These are phyloP conservation scores for Ramphastos sulfuratus DNA, from an alignment of 2,113 vertebrate genomes.

Conservation along the genomic window DNA sequence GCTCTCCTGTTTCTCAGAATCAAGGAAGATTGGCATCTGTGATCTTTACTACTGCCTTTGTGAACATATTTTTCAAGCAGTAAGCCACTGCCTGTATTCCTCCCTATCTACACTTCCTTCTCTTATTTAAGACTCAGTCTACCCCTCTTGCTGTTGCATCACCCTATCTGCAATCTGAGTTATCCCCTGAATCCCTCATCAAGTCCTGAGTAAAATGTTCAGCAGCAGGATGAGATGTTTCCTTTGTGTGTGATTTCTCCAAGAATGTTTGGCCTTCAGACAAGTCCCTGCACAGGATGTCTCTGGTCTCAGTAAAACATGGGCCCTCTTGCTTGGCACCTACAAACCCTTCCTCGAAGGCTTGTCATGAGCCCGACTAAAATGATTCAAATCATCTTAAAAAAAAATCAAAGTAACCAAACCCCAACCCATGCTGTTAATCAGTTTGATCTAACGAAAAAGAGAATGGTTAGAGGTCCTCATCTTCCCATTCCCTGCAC, in stretches of 20 bases:
- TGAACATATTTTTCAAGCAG: background rate
- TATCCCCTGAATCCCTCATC: background rate
- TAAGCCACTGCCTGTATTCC: background rate
- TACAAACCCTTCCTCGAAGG: background rate
- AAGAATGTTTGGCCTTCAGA: background rate
- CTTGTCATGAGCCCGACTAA: background rate
- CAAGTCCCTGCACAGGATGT: background rate
- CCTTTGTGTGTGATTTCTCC: background rate
- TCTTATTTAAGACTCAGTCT: background rate
- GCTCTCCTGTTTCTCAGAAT: background rate
- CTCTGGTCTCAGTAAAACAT: background rate
- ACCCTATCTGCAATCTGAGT: background rate
- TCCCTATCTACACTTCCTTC: rapidly evolving
- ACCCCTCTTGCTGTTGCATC: background rate
- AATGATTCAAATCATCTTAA: background rate
- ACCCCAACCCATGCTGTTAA: background rate
- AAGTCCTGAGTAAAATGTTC: background rate
- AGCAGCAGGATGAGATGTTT: background rate
- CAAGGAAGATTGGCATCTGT: background rate
- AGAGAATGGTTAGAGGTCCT: background rate
- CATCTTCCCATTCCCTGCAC: background rate
- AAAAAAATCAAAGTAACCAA: background rate
- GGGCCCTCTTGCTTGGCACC: background rate
- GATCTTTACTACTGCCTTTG: background rate
- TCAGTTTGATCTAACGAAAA: background rate